Evolutionary conservation across 2,888 invertebrate species (phyloP).

Genomic region (Cactoblastis cactorum): DNA sequence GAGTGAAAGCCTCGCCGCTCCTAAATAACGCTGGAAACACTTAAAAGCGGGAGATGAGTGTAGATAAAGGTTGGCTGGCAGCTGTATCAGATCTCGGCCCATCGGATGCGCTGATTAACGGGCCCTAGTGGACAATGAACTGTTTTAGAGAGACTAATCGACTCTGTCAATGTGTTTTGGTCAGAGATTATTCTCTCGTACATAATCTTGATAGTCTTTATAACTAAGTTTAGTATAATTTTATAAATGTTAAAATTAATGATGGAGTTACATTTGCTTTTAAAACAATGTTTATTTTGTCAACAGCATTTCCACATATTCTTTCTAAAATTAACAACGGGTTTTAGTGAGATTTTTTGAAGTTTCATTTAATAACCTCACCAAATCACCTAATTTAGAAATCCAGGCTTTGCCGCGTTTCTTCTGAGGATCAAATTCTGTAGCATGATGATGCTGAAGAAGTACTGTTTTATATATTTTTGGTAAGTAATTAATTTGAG

Average conservation of each 20-base stretch:
- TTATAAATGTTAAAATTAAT: not conserved
- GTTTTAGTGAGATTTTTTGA: too few relatives aligned
- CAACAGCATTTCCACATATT: too few relatives aligned
- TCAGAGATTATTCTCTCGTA: not conserved
- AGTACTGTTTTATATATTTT: too few relatives aligned
- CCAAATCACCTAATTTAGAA: too few relatives aligned
- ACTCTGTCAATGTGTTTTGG: slow-evolving; percentile 2
- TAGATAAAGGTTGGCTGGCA: slow-evolving; percentile 33
- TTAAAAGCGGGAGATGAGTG: slow-evolving; percentile 45
- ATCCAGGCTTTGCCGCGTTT: too few relatives aligned
- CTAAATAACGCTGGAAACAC: slow-evolving; percentile 60
- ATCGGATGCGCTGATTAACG: slow-evolving; percentile 16
- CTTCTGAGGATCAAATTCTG: too few relatives aligned
- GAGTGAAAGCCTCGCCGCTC: slow-evolving; percentile 62
- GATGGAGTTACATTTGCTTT: too few relatives aligned
- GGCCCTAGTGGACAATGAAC: not conserved
- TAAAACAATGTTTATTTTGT: too few relatives aligned
- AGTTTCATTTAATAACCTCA: too few relatives aligned
- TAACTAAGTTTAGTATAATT: not conserved
- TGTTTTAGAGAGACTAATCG: slow-evolving; percentile 5
- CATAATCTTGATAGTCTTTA: not conserved
- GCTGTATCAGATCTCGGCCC: slow-evolving; percentile 23
- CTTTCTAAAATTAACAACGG: too few relatives aligned
- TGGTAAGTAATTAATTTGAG: too few relatives aligned
- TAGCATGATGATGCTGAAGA: too few relatives aligned